Evolutionary conservation across 2,113 vertebrate genomes (phyloP), one percentile per base, ranked within the genome.

Genomic region (Balaeniceps rex): DNA sequence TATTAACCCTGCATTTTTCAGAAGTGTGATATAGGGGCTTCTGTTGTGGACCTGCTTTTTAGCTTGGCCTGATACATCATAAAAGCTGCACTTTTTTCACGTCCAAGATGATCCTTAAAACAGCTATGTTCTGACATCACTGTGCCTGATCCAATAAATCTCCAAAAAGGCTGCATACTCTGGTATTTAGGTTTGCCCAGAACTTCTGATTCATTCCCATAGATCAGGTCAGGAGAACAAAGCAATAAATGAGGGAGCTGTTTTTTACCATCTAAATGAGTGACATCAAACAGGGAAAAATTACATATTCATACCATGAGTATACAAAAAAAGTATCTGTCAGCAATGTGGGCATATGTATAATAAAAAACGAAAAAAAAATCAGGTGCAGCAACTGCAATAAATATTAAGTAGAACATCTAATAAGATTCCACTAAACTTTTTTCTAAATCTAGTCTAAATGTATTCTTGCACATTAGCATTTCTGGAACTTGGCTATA

Each of bases 101-200:
- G 3, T 54, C 36, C 40, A 87, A 33, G 13, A 55, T 65, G 64
- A 93, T 83, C 36, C 36, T 81, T 89, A 57, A 57, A 86, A 61
- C 11, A 84, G 12, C 40, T 69, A 0, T 44, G 6, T 70, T 81
- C 31, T 0, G 0, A 47, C 11, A 29, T 57, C 1, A 0, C 18
- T 81, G 28, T 61, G 4, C 16, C 46, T 58, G 6, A 66, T 57
- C 22, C 19, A 85, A 21, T 40, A 79, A 44, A 61, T 70, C 5
- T 61, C 40, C 11, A 5, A 46, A 60, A 77, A 40, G 19, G 11
- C 7, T 36, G 6, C 12, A 22, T 31, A 24, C 6, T 60, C 29
- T 61, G 40, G 12, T 7, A 49, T 66, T 71, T 74, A 33, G 14
- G 5, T 77, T 82, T 93, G 5, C 8, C 14, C 23, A 44, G 14